Base-by-base conservation (phyloP, 2,888 invertebrate genomes). In the Gymnosoma rotundatum region DNA sequence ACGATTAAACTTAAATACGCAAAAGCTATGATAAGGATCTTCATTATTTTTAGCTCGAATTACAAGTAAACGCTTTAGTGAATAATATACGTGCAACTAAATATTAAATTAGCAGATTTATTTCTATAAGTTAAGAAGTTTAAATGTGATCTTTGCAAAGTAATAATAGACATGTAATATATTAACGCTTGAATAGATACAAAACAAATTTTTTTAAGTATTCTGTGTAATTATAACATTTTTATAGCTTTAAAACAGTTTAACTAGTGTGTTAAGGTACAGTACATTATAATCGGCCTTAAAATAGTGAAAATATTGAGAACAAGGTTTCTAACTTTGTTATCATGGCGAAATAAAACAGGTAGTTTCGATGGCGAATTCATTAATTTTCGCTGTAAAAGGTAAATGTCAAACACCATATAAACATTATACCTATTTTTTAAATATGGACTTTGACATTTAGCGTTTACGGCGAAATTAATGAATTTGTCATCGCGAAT, bases 161-260 rank as follows among this genome's bases (percentile, higher is more conserved):
- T 60, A 60, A 73, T 45, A 73, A 73, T 45, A 73, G 60, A 48
- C 79, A 48, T 74, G 79, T 67, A 6, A 50, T 21, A 21, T 67
- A 60, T 80, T 66, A 21, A 60, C 52, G 73, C 73, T 73, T 74
- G 66, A 80, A 73, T 38, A 61, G 66, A 60, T 52, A 61, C 66
- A 16, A 48, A 18, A 63, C 25, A 7, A 12, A 12, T 12, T 10
- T 42, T 42, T 21, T 66, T 56, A 7, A 7, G 32, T 32, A 25
- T 32, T 56, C 20, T 32, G 32, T 32, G 45, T 16, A 16, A 48
- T 14, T 48, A 48, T 48, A 48, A 42, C 12, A 42, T 12, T 3
- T 48, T 48, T 4, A 48, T 14, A n/a, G 5, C n/a, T 48, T 14
- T 32, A 25, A 25, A 25, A 25, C 4, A 25, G 25, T 25, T 25